phyloP scores from a whole-genome alignment of 92 coral and sea anemone genomes.

The Desmophyllum pertusum region DNA sequence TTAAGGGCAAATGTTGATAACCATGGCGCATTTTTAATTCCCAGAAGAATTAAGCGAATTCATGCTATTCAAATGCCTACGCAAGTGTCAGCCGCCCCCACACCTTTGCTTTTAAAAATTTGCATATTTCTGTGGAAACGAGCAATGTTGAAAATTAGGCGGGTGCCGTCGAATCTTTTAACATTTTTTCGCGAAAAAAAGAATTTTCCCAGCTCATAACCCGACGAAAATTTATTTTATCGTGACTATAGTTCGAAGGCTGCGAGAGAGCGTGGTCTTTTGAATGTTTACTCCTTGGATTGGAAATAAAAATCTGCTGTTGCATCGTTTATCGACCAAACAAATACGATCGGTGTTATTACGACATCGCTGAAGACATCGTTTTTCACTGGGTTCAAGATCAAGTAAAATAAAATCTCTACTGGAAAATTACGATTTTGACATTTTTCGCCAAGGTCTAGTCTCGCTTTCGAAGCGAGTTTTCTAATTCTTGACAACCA shows the following conservation, averaged over 20 bases:
- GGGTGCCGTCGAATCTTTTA: neutral
- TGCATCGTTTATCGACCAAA: no score
- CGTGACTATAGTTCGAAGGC: neutral
- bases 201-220: neutral
- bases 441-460: no score
- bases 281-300: no score
- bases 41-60: neutral
- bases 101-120: neutral
- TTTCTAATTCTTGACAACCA: no score
- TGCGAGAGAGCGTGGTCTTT: neutral
- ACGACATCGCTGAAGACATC: no score
- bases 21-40: neutral
- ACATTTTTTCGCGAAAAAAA: neutral
- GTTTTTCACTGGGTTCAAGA: no score
- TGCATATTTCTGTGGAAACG: constrained; percentile 14
- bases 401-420: no score
- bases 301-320: no score
- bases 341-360: no score
- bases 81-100: neutral
- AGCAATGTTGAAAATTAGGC: neutral
- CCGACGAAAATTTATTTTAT: neutral
- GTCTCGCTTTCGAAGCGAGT: no score
- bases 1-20: neutral
- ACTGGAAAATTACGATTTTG: no score
- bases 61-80: neutral